These are phyloP conservation scores for Rhynchotus rufescens DNA, from an alignment of 2,797 vertebrate species.

Conservation along the genomic window DNA sequence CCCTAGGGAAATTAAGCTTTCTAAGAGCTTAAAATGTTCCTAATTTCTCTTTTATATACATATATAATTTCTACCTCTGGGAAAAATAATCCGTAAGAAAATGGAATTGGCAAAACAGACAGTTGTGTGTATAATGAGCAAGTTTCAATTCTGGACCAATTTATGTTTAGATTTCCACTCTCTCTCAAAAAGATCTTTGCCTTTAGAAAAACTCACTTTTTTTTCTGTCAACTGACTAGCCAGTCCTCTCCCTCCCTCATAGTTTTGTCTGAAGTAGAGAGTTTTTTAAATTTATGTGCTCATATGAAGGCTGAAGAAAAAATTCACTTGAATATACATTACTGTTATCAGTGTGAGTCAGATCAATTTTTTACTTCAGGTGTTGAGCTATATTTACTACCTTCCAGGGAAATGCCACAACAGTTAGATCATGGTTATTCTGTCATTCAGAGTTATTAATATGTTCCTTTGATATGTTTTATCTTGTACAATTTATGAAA, in stretches of 20 bases:
- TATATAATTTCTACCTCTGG: background rate
- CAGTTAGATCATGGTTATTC: background rate
- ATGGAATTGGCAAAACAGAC: background rate
- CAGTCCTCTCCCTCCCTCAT: background rate
- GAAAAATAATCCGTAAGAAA: background rate
- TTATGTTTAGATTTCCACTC: background rate
- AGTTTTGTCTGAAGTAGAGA: background rate
- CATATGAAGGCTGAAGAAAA: slow-evolving; percentile 15
- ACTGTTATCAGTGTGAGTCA: background rate
- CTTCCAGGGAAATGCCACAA: background rate
- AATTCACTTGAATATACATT: background rate
- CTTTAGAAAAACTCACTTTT: background rate
- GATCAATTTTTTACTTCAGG: background rate
- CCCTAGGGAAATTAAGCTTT: background rate
- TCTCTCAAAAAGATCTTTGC: background rate
- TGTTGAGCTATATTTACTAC: background rate
- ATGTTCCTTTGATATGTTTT: background rate
- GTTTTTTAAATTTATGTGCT: background rate
- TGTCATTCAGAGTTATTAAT: background rate
- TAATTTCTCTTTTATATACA: background rate
- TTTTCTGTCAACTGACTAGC: background rate
- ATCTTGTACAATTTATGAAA: background rate
- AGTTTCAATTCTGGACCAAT: background rate
- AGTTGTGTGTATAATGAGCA: background rate
- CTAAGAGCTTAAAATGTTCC: background rate